These are phyloP conservation scores for Channa argus DNA, from an alignment of 2,113 vertebrate genomes.

Conservation along the genomic window DNA sequence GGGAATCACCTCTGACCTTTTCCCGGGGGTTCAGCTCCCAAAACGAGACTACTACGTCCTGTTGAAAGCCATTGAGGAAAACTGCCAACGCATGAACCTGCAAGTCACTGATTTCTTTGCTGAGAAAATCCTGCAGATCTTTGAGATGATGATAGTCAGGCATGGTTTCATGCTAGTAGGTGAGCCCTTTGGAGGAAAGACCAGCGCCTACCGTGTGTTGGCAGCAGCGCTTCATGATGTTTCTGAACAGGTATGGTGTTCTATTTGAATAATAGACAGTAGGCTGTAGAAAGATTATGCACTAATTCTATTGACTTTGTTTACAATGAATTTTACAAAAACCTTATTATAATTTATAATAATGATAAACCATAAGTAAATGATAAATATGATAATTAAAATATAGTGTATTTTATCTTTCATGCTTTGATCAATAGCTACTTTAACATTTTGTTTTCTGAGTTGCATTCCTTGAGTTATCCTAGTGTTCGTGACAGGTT, in stretches of 20 bases:
- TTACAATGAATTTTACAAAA: neutral
- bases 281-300: neutral
- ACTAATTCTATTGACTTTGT: neutral
- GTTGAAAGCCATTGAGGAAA: constrained; percentile 87
- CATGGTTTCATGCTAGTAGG: constrained; percentile 96
- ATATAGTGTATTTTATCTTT: neutral
- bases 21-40: constrained; percentile 90
- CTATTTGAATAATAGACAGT: neutral
- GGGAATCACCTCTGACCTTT: constrained; percentile 94
- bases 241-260: constrained; percentile 83
- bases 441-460: constrained; percentile 17
- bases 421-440: constrained; percentile 22
- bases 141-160: constrained; percentile 94
- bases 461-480: neutral
- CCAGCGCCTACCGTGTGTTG: constrained; percentile 89
- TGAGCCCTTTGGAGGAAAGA: constrained; percentile 93
- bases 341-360: too few relatives aligned
- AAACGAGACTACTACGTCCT: constrained; percentile 89
- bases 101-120: constrained; percentile 88
- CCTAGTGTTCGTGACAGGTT: constrained; percentile 25
- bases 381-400: neutral
- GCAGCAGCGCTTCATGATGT: constrained; percentile 87
- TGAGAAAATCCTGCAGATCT: constrained; percentile 93
- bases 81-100: constrained; percentile 88
- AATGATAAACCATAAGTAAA: too few relatives aligned